These are phyloP conservation scores for Euphonia xanthogaster DNA, from an alignment of 2,797 vertebrate species.

Conservation along the genomic window DNA sequence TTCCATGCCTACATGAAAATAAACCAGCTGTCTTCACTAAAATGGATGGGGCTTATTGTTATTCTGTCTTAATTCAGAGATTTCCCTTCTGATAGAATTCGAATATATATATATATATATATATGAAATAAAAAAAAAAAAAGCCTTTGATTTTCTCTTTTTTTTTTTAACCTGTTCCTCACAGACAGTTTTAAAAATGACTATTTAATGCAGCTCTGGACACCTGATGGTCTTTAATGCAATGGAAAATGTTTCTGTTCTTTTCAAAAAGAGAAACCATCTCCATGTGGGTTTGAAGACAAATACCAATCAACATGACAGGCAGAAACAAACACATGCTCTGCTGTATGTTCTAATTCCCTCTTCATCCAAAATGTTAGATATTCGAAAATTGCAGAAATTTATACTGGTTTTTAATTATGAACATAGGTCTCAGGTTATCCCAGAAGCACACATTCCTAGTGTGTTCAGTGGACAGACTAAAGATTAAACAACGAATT, in stretches of 20 bases:
- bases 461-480: neutral
- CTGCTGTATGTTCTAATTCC: neutral
- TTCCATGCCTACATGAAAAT: neutral
- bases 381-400: neutral
- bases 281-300: constrained; percentile 11
- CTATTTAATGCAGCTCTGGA: neutral
- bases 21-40: neutral
- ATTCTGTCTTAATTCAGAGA: neutral
- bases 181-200: neutral
- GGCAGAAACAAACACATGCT: constrained; percentile 8
- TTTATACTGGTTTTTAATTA: neutral
- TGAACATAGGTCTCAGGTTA: neutral
- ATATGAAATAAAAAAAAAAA: neutral
- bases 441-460: neutral
- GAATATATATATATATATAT: neutral
- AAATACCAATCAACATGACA: constrained; percentile 34
- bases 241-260: neutral
- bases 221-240: neutral
- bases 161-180: neutral
- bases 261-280: neutral
- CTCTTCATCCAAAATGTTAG: neutral
- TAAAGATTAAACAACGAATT: neutral
- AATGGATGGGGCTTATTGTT: neutral
- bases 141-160: neutral
- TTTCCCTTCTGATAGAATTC: neutral